A percentile compares a stretch with the other conserved stretches of the same genome.
These are phyloP conservation scores for Turdus rufiventris DNA, from an alignment of 2,113 vertebrate species.

Conservation along the genomic window DNA sequence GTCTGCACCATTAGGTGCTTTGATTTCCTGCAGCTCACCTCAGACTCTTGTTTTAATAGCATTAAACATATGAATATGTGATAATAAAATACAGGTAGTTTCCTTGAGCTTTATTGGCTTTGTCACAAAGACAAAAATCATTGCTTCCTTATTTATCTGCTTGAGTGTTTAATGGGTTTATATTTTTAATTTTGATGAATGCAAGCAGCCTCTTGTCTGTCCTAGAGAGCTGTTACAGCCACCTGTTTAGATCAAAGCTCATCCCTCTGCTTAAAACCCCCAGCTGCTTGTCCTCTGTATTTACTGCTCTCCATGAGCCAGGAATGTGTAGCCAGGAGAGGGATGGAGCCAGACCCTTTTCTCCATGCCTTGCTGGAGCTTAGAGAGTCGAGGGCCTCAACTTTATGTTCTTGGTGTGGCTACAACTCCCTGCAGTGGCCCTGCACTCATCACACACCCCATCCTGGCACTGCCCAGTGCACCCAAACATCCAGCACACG, in stretches of 20 bases:
- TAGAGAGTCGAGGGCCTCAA: rapidly evolving
- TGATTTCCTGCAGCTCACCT: slow-evolving; percentile 10
- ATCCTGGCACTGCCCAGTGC: neutral
- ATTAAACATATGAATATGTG: neutral
- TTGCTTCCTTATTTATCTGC: neutral
- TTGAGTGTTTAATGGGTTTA: neutral
- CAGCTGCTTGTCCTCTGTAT: neutral
- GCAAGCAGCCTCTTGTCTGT: neutral
- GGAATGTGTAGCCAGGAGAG: neutral
- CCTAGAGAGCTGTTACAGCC: neutral
- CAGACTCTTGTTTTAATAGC: neutral
- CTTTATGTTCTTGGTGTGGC: rapidly evolving
- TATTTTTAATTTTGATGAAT: neutral
- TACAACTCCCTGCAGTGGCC: rapidly evolving
- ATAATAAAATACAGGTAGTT: slow-evolving; percentile 25
- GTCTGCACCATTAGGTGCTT: slow-evolving; percentile 10
- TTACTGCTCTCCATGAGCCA: rapidly evolving
- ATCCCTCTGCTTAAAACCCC: neutral
- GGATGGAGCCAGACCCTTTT: neutral
- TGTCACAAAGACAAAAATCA: neutral
- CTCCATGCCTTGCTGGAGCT: neutral
- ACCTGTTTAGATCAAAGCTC: neutral
- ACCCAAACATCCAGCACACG: neutral
- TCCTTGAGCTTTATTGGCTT: neutral
- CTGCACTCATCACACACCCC: neutral